Evolutionary conservation across 2,113 vertebrate species (phyloP).

Genomic region (Rhinoderma darwinii): DNA sequence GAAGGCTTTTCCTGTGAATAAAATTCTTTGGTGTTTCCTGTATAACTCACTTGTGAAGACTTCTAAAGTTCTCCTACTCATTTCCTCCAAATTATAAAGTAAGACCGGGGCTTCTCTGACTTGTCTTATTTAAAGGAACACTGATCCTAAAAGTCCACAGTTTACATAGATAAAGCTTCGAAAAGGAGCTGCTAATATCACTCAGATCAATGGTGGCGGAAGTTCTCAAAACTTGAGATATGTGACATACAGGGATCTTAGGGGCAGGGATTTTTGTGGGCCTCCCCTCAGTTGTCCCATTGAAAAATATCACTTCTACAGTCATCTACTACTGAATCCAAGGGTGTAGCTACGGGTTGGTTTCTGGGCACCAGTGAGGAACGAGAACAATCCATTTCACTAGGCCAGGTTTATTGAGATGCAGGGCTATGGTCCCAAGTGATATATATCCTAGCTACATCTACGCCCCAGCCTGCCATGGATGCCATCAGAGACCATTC

Average conservation of each 20-base stretch:
- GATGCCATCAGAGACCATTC: too few relatives aligned
- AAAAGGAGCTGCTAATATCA: neutral
- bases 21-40: constrained; percentile 1
- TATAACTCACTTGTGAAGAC: neutral
- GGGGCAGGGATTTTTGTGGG: neutral
- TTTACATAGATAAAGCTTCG: neutral
- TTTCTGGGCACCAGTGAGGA: too few relatives aligned
- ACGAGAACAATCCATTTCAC: too few relatives aligned
- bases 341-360: neutral
- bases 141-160: neutral
- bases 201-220: neutral
- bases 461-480: too few relatives aligned
- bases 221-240: neutral
- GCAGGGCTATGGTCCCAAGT: too few relatives aligned
- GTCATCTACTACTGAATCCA: neutral
- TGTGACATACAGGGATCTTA: too few relatives aligned
- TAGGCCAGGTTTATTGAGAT: too few relatives aligned
- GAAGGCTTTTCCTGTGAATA: constrained; percentile 8
- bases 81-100: neutral
- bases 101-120: too few relatives aligned
- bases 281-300: neutral
- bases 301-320: neutral
- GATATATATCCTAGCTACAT: too few relatives aligned
- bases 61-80: neutral
- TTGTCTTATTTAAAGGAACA: too few relatives aligned